Base-by-base conservation (phyloP, 2,888 invertebrate genomes). In the Gymnoscelis rufifasciata region DNA sequence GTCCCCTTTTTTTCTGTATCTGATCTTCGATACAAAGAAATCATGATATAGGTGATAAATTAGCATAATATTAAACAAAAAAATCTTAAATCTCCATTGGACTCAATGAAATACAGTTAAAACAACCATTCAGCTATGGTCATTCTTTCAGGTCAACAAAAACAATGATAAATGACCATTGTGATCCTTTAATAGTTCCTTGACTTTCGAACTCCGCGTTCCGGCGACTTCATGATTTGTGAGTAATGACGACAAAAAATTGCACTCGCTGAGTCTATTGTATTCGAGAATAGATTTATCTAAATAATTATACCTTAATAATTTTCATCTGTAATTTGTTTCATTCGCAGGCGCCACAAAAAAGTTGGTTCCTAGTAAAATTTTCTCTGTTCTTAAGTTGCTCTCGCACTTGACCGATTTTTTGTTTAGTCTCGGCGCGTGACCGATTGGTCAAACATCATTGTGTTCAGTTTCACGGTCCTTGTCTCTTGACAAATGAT, bases 81-180 rank as follows among this genome's bases (percentile, higher is more conserved):
- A n/a, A n/a, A n/a, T n/a, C n/a, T n/a, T n/a, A n/a, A n/a, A n/a
- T n/a, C n/a, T 15, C 24, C 14, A 13, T 31, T 15, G 31, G 5
- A 24, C 12, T 27, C 23, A 42, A 71, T 68, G 70, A 63, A 59
- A 60, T 68, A 78, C 79, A 77, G 80, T 78, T 80, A 79, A 62
- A 55, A 55, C 62, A 56, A 48, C 59, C 66, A 19, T 69, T 67
- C 55, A 59, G 68, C 62, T 64, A 62, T 65, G 62, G 62, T 64
- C 69, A 68, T 69, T 69, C 56, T 61, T 70, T 66, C 54, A 54
- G 51, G 58, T 66, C 60, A 69, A 75, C 77, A 82, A 83, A 83
- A 81, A 80, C 72, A 62, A 73, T 80, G 83, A 86, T 83, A 70
- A 73, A 84, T 86, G 68, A 66, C 70, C 55, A 62, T 60, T 68